Conservation (phyloP, 2,888 invertebrate genomes). For the Pteria penguin region DNA sequence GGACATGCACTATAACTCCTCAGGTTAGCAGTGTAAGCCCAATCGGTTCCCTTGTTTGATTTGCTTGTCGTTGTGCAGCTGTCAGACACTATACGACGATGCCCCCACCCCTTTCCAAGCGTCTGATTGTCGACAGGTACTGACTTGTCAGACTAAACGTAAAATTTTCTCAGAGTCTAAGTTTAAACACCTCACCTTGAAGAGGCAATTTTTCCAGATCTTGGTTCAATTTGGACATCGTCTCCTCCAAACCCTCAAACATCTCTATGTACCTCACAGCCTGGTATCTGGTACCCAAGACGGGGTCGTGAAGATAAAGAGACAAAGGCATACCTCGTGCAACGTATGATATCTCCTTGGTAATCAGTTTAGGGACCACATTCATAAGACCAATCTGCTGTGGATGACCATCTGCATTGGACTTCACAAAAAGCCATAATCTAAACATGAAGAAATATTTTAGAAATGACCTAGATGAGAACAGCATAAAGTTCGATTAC, state of each 20-base stretch:
- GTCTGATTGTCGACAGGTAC: too few species aligned
- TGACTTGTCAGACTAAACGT: too few species aligned
- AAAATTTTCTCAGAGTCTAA: background rate
- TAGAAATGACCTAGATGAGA: background rate
- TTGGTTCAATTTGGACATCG: conserved; percentile 53
- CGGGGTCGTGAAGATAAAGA: conserved; percentile 22
- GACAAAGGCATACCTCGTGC: conserved; percentile 13
- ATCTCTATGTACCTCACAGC: conserved; percentile 28
- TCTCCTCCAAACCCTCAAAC: conserved; percentile 55
- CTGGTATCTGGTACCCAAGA: background rate
- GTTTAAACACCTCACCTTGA: conserved; percentile 44
- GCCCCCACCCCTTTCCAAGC: too few species aligned
- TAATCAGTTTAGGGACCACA: conserved; percentile 52
- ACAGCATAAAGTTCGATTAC: background rate
- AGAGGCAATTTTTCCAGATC: conserved; percentile 51
- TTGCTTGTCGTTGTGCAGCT: too few species aligned
- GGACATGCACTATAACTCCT: too few species aligned
- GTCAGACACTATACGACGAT: too few species aligned
- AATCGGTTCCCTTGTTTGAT: too few species aligned
- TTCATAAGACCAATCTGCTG: conserved; percentile 64
- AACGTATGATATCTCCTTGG: conserved; percentile 11
- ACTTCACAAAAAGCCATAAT: conserved; percentile 61
- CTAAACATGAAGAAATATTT: conserved; percentile 24
- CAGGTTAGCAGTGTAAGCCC: too few species aligned
- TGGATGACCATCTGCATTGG: conserved; percentile 33